Evolutionary conservation across 2,888 invertebrate genomes (phyloP), one percentile per base, ranked within the genome.

Genomic region (Caradrina clavipalpis): DNA sequence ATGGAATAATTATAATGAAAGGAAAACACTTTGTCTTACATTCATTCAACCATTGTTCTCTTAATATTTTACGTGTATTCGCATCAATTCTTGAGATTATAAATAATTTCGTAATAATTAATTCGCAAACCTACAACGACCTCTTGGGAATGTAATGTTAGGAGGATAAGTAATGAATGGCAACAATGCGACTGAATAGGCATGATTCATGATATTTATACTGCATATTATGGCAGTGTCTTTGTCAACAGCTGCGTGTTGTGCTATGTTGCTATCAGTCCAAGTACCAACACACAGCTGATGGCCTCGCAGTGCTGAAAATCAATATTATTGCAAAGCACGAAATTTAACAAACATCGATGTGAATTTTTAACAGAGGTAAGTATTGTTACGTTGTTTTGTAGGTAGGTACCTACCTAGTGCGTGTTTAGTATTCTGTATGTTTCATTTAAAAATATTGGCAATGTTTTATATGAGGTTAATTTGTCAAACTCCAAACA

Each of bases 261-360:
- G 42, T 63, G 61, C 55, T 47, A 54, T 60, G 64, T 76, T 64
- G 65, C 65, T 54, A 69, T 61, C 70, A 45, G 15, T 17, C 1
- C 45, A 45, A 17, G 45, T 45, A 45, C 42, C 1, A 1, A 15
- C 39, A 45, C 17, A 17, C 6, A 6, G 45, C 17, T 17, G 45
- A 45, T 53, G 65, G 65, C 69, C 55, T 69, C 51, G 76, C 26
- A 56, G 6, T 35, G 10, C 60, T 54, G 65, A 62, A 72, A 76
- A 78, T 78, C 76, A 80, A 78, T 78, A 79, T 53, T 56, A 72
- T 66, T 69, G 61, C 59, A 69, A 74, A 39, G 26, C n/a, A 51
- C 47, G 66, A 54, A 53, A 63, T 50, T 64, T 26, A 61, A 66
- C 22, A 26, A 63, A 45, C 7, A 49, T 51, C 45, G 26, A 57